A percentile compares a stretch with the other conserved stretches of the same genome.
Evolutionary conservation across 2,113 vertebrate species (phyloP).

Genomic region (Corydoras maculifer): DNA sequence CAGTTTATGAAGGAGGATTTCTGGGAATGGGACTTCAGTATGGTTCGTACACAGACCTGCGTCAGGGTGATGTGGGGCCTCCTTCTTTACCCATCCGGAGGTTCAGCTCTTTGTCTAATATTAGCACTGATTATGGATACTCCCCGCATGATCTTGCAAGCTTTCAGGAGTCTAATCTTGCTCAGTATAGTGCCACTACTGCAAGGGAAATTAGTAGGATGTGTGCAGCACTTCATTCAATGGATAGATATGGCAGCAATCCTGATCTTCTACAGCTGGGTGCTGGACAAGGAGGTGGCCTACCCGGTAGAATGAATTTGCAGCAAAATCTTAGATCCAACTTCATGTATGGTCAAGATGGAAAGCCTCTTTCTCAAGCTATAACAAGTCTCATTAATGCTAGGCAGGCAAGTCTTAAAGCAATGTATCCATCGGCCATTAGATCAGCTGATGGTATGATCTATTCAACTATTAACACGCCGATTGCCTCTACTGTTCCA

Average conservation of each 20-base stretch:
- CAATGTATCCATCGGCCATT: constrained; percentile 83
- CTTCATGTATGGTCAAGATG: constrained; percentile 79
- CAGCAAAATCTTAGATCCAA: constrained; percentile 75
- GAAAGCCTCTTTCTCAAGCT: constrained; percentile 66
- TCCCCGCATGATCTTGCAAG: constrained; percentile 74
- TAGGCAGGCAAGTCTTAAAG: constrained; percentile 75
- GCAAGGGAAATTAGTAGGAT: constrained; percentile 95
- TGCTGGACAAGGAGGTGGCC: constrained; percentile 58
- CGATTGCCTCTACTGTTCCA: constrained; percentile 92
- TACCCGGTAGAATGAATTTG: constrained; percentile 56
- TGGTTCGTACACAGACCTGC: constrained; percentile 88
- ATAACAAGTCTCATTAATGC: constrained; percentile 73
- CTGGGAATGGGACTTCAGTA: constrained; percentile 84
- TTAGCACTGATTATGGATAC: constrained; percentile 87
- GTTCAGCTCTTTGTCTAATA: constrained; percentile 89
- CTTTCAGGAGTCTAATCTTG: constrained; percentile 91
- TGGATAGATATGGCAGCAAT: constrained; percentile 81
- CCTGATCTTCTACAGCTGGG: constrained; percentile 79
- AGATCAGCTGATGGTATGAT: constrained; percentile 92
- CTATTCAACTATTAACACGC: constrained; percentile 98
- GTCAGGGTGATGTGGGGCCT: constrained; percentile 75
- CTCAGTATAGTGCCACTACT: constrained; percentile 93
- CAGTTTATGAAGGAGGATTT: constrained; percentile 79
- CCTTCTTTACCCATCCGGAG: constrained; percentile 82
- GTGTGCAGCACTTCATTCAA: constrained; percentile 97